Base-by-base conservation (phyloP, 2,113 vertebrate species). In the Panthera uncia region DNA sequence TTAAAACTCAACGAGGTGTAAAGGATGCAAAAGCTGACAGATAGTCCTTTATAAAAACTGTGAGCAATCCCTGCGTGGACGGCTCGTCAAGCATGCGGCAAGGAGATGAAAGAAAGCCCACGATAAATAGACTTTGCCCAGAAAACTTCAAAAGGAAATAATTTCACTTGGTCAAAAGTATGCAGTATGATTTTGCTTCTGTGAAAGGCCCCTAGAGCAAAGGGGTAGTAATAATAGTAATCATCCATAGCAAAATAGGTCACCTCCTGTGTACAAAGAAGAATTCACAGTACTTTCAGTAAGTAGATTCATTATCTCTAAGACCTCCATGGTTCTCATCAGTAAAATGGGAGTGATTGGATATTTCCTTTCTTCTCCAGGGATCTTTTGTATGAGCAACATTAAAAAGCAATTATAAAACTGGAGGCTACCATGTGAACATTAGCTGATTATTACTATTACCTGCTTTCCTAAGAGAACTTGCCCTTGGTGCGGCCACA, bases 1-100 rank as follows among this genome's bases (percentile, higher is more conserved):
- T 97, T 84, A 94, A 98, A 98, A 94, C 85, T 91, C 97, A 96
- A 69, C 0, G 19, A 91, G 85, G 92, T 91, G 50, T 96, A 94
- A 96, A 95, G 95, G 96, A 96, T 91, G 90, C 84, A 91, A 96
- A 96, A 82, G 78, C 63, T 74, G 87, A 85, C 25, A 69, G 90
- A 85, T 36, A 66, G 71, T 95, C 89, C 45, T 83, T 92, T 95
- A 91, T 83, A 96, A 95, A 93, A 96, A 71, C 83, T 7, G 23
- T 89, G 81, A 94, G 74, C 86, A 89, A 81, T 90, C 65, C 12
- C 38, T 57, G 74, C 85, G 73, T 79, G 45, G 50, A 97, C 45
- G 48, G 48, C 27, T 96, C 33, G 11, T 94, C 81, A 94, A 92
- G 80, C n/a, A 61, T 50, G 61, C 48, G 92, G 78, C 73, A 85